Evolutionary conservation across 2,888 invertebrate genomes (phyloP).

Genomic region (Lasioglossum lativentre): DNA sequence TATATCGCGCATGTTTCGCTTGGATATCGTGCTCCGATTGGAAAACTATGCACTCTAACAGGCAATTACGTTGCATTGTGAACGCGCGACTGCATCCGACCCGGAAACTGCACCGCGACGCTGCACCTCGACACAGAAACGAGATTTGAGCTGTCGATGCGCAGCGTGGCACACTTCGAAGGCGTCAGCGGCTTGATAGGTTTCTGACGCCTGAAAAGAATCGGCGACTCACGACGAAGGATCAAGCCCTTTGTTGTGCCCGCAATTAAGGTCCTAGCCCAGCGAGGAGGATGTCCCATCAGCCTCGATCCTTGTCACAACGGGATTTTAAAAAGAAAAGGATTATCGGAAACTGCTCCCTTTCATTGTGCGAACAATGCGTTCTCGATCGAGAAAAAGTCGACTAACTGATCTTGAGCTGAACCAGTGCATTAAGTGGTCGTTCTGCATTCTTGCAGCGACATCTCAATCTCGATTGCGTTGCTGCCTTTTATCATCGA

Average conservation of each 20-base stretch:
- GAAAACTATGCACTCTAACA: slow-evolving; percentile 31
- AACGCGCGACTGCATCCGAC: slow-evolving; percentile 33
- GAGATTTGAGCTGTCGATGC: slow-evolving; percentile 61
- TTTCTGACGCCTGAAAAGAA: slow-evolving; percentile 75
- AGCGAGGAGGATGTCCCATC: slow-evolving; percentile 43
- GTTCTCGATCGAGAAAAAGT: background rate
- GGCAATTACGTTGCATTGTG: slow-evolving; percentile 50
- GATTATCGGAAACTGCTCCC: slow-evolving; percentile 30
- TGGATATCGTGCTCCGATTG: background rate
- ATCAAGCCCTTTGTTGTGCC: slow-evolving; percentile 65
- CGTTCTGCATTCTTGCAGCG: background rate
- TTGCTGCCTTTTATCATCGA: background rate
- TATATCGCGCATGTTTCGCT: background rate
- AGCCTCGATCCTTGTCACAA: slow-evolving; percentile 18
- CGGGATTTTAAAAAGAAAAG: slow-evolving; percentile 3
- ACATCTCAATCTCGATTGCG: background rate
- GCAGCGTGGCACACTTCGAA: slow-evolving; percentile 59
- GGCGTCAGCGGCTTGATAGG: slow-evolving; percentile 61
- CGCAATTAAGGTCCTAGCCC: slow-evolving; percentile 61
- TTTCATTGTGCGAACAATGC: slow-evolving; percentile 3
- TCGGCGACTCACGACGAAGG: slow-evolving; percentile 72
- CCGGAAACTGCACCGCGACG: slow-evolving; percentile 53
- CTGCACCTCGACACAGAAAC: slow-evolving; percentile 22
- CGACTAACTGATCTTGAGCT: background rate
- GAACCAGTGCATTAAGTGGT: background rate